Evolutionary conservation across 2,113 vertebrate genomes (phyloP), one percentile per base, ranked within the genome.

Genomic region (Ameiurus melas): DNA sequence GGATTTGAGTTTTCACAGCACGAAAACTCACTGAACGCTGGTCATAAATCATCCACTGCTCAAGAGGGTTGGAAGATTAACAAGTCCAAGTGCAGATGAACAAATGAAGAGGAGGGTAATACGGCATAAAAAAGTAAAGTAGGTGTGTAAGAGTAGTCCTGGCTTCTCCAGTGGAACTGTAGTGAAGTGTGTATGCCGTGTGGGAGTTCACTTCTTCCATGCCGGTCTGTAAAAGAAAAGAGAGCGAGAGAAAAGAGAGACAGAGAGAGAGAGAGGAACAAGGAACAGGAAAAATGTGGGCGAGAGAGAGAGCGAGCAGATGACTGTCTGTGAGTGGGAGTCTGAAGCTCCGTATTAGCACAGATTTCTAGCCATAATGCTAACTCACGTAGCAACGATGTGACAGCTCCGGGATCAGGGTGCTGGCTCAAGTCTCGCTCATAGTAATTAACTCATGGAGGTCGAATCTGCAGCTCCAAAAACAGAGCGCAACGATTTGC

Each of bases 261-360:
- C 75, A 86, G 39, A 75, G 77, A 86, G 64, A 22, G 73, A 82
- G 33, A 77, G 88, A 51, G 64, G 27, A 80, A 87, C 25, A 75
- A 66, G 77, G 73, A n/a, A 70, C 3, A n/a, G 19, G 16, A 33
- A 80, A 19, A 55, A 10, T 57, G 78, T 57, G 78, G 53, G 78
- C n/a, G 27, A 30, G 77, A 79, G 70, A 47, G 68, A 70, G 81
- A 86, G 84, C 83, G 81, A 86, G 84, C 83, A 90, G 79, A 91
- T 91, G 89, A 91, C 89, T 89, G 66, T 64, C 36, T 85, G 60
- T 39, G 89, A 85, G 92, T 92, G 89, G 90, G 90, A 88, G 84
- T 90, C 84, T 30, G n/a, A 85, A 77, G 80, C 78, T 73, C 83
- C 17, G 85, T 84, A 85, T 85, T 85, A 89, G 70, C 89, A 78